phyloP scores from a whole-genome alignment of 2,797 vertebrate species.

The Myotis planiceps region DNA sequence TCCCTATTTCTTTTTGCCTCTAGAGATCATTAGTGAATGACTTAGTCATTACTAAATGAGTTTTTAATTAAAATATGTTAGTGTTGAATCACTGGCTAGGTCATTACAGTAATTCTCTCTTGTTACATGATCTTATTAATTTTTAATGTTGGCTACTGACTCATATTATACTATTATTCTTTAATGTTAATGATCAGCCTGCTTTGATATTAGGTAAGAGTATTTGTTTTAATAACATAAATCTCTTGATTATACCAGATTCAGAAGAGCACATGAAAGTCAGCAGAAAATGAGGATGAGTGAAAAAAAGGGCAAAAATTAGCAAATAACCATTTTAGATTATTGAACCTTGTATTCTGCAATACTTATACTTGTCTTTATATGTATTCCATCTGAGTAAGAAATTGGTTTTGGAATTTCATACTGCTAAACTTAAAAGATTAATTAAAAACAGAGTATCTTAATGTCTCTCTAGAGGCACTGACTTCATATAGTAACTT shows the following conservation, averaged over 20 bases:
- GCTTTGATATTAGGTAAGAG: conserved; percentile 28
- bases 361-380: conserved; percentile 35
- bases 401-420: conserved; percentile 34
- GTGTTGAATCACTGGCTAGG: conserved; percentile 4
- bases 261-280: conserved; percentile 19
- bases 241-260: conserved; percentile 11
- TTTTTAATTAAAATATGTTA: conserved; percentile 70
- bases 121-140: not conserved
- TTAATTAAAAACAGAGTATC: conserved; percentile 5
- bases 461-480: not conserved
- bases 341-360: conserved; percentile 15
- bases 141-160: conserved; percentile 38
- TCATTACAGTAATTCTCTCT: conserved; percentile 38
- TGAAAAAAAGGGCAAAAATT: not conserved
- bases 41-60: conserved; percentile 24
- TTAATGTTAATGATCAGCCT: conserved; percentile 18
- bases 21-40: conserved; percentile 52
- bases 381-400: conserved; percentile 28
- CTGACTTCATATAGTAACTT: not conserved
- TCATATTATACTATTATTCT: conserved; percentile 18
- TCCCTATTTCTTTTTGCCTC: not conserved
- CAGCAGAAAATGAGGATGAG: not conserved
- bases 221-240: conserved; percentile 49
- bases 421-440: conserved; percentile 37
- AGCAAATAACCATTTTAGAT: conserved; percentile 24